Evolutionary conservation across 1,140 invertebrate genomes (phyloP), one percentile per base, ranked within the genome.

Genomic region (Arctopsyche grandis): DNA sequence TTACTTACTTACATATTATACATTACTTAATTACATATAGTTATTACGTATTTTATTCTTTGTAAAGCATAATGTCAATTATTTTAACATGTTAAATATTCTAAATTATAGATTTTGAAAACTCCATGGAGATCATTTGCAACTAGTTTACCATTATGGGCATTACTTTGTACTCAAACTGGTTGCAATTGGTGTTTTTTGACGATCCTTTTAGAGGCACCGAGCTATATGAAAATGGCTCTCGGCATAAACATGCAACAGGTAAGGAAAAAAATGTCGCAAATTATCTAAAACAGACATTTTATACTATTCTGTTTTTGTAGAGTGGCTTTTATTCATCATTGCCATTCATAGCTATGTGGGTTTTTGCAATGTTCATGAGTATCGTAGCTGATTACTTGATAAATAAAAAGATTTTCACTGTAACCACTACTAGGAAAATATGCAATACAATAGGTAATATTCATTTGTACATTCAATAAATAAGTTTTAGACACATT

Each of bases 161-260:
- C 92, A 0, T 87, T 93, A 21, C 85, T 92, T 66, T 83, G 91
- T 0, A 89, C 90, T 0, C 92, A 94, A 81, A 89, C 92, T 75
- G 91, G 91, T 1, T 89, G 90, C 79, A 91, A 93, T 80, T 92
- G 91, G 89, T 90, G 90, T 1, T 93, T 91, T 82, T 91, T 93
- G 75, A 91, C 92, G 0, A 90, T 95, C 83, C 88, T 95, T 14
- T 92, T 92, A 0, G 90, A 92, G 79, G 87, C 94, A 63, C 94
- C 94, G 0, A 93, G 91, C 0, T 95, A 93, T 83, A 86, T 95
- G 83, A 91, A 91, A 69, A 90, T 90, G 83, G 91, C 92, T 12
- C 86, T 94, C 16, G 87, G 90, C 80, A 91, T 91, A 80, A 85
- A 91, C 82, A 88, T 92, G 10, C 84, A 89, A 84, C 83, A 86